Evolutionary conservation across 2,888 invertebrate species (phyloP).

Genomic region (Dione vanillae): DNA sequence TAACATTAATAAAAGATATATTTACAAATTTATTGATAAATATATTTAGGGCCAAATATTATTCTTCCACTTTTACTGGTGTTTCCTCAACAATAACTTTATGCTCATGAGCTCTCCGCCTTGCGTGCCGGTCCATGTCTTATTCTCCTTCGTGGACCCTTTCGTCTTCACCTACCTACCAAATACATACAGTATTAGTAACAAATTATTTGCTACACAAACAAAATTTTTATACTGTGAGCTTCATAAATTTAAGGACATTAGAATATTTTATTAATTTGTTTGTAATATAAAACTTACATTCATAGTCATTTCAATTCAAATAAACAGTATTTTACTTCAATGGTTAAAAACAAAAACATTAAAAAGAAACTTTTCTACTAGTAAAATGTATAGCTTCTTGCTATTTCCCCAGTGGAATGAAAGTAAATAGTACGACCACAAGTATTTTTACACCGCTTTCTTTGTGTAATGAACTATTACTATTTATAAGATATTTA

Average conservation of each 20-base stretch:
- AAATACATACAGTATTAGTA: neutral
- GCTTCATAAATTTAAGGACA: no score
- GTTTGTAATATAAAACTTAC: no score
- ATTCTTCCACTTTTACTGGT: slow-evolving; percentile 24
- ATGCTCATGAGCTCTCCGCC: slow-evolving; percentile 43
- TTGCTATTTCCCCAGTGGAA: slow-evolving; percentile 13
- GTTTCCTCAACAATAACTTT: slow-evolving; percentile 36
- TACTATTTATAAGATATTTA: slow-evolving; percentile 7
- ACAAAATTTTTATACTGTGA: no score
- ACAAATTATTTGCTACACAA: no score
- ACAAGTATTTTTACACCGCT: neutral
- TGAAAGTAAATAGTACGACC: neutral
- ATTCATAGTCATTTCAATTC: neutral
- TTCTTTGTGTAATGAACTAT: slow-evolving; percentile 5
- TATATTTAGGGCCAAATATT: neutral
- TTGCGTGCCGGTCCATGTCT: slow-evolving; percentile 40
- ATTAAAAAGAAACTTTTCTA: slow-evolving; percentile 4
- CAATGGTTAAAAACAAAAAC: neutral
- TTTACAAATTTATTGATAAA: neutral
- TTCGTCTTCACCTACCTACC: slow-evolving; percentile 39
- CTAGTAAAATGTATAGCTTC: slow-evolving; percentile 6
- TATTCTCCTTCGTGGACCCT: slow-evolving; percentile 26
- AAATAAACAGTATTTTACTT: no score
- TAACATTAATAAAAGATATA: neutral
- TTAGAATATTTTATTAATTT: no score